Evolutionary conservation across 2,888 invertebrate genomes (phyloP), one percentile per base, ranked within the genome.

Genomic region (Pollenia labialis): DNA sequence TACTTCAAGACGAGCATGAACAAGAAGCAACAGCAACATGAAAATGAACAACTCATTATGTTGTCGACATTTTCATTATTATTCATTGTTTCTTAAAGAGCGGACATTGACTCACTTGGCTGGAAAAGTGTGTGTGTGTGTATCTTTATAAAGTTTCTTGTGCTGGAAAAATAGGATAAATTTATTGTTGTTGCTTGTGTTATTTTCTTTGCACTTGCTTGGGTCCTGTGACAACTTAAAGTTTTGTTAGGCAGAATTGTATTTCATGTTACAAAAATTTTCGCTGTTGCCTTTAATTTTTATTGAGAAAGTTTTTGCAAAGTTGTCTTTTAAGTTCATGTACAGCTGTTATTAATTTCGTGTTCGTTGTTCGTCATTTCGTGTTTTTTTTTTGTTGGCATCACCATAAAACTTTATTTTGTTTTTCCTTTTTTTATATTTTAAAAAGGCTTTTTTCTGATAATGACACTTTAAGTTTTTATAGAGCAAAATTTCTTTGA

Each of bases 31-130:
- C 32, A 71, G 50, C 50, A 48, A 42, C 18, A 71, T 4, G 6
- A 69, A 52, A 54, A 68, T 58, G 68, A 60, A 54, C 2, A 74
- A 74, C 60, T 74, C 23, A 75, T 74, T 56, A 72, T 77, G n/a
- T 14, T 69, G 68, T 79, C 72, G 72, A 68, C 74, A 69, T 80
- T 80, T 85, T 69, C 74, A 74, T 74, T 75, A 80, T 80, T 62
- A 54, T 74, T 62, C 52, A 54, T 80, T 69, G 80, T 80, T 66
- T 44, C 14, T 54, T 60, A 62, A 62, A 62, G 7, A 52, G 16
- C 14, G 32, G 40, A 56, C n/a, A 62, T 54, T 58, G 48, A 9
- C 48, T 54, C 18, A 46, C 18, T 12, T 32, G 16, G n/a, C 16
- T 40, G 46, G 0, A 32, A 32, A 6, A 32, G 3, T 23, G 6